Conservation (phyloP, 53 echinoderm and acorn worm species). For the Pentamera pediparva region DNA sequence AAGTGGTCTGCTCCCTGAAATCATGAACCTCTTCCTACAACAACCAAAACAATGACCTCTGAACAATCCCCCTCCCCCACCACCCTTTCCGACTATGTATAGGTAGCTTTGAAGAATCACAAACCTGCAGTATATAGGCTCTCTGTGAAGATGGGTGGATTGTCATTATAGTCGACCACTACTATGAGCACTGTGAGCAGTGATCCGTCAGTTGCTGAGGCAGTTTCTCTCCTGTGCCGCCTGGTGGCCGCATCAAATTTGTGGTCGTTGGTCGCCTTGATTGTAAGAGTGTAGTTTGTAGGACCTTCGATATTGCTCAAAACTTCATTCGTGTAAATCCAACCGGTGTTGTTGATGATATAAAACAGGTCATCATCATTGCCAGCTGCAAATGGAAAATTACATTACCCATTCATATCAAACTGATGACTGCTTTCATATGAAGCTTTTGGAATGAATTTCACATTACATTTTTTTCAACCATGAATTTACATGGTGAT, state of each 20-base stretch:
- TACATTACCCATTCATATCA: too few relatives aligned
- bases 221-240: neutral
- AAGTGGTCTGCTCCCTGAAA: too few relatives aligned
- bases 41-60: too few relatives aligned
- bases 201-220: neutral
- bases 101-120: too few relatives aligned
- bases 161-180: slow-evolving; percentile 51
- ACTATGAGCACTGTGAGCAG: slow-evolving; percentile 34
- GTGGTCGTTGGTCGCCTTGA: slow-evolving; percentile 53
- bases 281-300: slow-evolving; percentile 17
- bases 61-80: too few relatives aligned
- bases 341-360: slow-evolving; percentile 41
- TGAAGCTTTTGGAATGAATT: too few relatives aligned
- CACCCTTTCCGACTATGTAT: too few relatives aligned
- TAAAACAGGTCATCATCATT: slow-evolving; percentile 45
- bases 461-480: too few relatives aligned
- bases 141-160: slow-evolving; percentile 37
- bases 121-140: slow-evolving; percentile 56
- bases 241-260: slow-evolving; percentile 18
- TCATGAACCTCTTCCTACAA: too few relatives aligned
- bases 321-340: slow-evolving; percentile 16
- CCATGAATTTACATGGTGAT: too few relatives aligned
- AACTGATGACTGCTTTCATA: too few relatives aligned
- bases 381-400: slow-evolving; percentile 42
- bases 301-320: slow-evolving; percentile 38